These are phyloP conservation scores for Armadillidium nasatum DNA, from an alignment of 1,140 invertebrate species.

Conservation along the genomic window DNA sequence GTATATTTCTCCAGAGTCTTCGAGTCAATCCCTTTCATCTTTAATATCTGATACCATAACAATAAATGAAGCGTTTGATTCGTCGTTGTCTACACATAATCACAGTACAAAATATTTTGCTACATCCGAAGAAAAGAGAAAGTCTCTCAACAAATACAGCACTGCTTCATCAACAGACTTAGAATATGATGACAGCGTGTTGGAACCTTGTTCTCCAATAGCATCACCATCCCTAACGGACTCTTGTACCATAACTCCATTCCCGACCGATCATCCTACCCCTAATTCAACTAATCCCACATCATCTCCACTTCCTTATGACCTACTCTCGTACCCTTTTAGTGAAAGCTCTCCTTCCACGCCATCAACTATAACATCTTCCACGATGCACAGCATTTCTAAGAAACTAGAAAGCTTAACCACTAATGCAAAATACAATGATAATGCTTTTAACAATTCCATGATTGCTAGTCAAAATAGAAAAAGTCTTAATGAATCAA, in stretches of 20 bases:
- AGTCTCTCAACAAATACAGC: not conserved
- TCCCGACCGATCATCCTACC: slow-evolving; percentile 31
- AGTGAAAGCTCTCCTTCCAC: slow-evolving; percentile 26
- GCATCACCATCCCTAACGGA: slow-evolving; percentile 32
- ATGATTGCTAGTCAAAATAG: too few relatives aligned
- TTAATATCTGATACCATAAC: slow-evolving; percentile 36
- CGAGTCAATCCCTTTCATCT: slow-evolving; percentile 34
- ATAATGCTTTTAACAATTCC: not conserved
- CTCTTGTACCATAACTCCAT: slow-evolving; percentile 38
- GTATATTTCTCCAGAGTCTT: slow-evolving; percentile 34
- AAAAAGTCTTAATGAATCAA: too few relatives aligned
- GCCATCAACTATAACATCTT: not conserved
- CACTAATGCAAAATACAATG: not conserved
- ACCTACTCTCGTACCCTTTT: slow-evolving; percentile 8
- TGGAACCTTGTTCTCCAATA: slow-evolving; percentile 27
- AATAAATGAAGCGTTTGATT: slow-evolving; percentile 19
- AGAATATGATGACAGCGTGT: slow-evolving; percentile 32
- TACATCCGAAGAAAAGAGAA: not conserved
- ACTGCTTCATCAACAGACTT: slow-evolving; percentile 21
- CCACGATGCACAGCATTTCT: not conserved
- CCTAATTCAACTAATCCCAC: slow-evolving; percentile 30
- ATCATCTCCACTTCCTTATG: slow-evolving; percentile 27
- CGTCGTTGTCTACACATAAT: slow-evolving; percentile 6
- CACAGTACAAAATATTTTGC: slow-evolving; percentile 13
- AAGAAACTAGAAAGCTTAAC: not conserved